phyloP scores from a whole-genome alignment of 2,888 invertebrate genomes.

The Epsilonema sp. region DNA sequence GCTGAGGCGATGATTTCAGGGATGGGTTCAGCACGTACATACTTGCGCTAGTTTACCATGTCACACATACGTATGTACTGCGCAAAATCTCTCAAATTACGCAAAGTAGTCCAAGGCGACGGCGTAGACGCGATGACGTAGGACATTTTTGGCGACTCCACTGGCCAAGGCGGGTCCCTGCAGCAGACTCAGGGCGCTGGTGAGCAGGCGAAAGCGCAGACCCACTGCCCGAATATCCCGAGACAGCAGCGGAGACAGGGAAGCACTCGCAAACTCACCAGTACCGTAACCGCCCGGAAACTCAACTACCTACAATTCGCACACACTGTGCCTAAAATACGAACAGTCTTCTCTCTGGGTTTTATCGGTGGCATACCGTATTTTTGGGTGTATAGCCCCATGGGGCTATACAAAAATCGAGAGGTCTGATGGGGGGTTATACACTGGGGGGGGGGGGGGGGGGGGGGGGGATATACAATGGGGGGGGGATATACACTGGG shows the following conservation, averaged over 20 bases:
- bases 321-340: too few species aligned
- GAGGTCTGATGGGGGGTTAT: too few species aligned
- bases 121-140: conserved; percentile 82
- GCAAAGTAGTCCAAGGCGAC: conserved; percentile 75
- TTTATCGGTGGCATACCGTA: conserved; percentile 72
- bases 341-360: too few species aligned
- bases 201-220: conserved; percentile 60
- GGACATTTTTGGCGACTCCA: conserved; percentile 66
- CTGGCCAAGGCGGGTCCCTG: conserved; percentile 62
- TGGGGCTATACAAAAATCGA: too few species aligned
- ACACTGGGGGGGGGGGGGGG: too few species aligned
- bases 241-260: too few species aligned
- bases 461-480: too few species aligned
- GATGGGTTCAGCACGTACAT: neutral
- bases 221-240: conserved; percentile 77
- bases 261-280: conserved; percentile 3
- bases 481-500: too few species aligned
- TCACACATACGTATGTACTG: conserved; percentile 13
- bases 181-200: conserved; percentile 70
- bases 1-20: neutral
- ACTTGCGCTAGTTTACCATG: neutral
- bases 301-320: conserved; percentile 7
- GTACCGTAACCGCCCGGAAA: conserved; percentile 3
- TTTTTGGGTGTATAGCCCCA: too few species aligned
- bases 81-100: too few species aligned